Percentiles rank a stretch among this genome's conserved stretches.
Conservation (phyloP, 2,113 vertebrate species). For the Entomyzon cyanotis region DNA sequence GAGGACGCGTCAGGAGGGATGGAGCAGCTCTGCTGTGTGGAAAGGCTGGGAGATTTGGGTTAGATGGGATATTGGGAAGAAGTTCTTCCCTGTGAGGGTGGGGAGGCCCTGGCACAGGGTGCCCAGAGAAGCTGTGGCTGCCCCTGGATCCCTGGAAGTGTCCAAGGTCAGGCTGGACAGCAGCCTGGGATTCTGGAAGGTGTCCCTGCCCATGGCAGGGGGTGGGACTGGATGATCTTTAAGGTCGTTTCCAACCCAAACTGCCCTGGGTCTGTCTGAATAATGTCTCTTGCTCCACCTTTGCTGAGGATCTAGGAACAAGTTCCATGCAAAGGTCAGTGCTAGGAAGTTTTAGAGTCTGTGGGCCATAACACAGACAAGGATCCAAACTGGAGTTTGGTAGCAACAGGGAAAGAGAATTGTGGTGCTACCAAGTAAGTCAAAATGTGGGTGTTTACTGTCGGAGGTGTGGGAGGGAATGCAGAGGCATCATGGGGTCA, state of each 20-base stretch:
- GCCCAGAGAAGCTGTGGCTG: not conserved
- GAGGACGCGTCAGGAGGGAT: not conserved
- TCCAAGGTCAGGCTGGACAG: rapidly evolving
- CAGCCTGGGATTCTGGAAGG: rapidly evolving
- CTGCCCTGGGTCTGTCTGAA: not conserved
- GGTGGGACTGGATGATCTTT: not conserved
- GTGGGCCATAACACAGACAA: not conserved
- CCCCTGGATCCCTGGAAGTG: not conserved
- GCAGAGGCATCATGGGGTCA: not conserved
- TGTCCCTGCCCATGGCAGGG: not conserved
- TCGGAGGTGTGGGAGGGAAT: not conserved
- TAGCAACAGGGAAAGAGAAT: not conserved
- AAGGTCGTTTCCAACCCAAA: not conserved
- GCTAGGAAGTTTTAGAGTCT: not conserved
- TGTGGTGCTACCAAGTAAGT: not conserved
- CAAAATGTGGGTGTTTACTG: not conserved
- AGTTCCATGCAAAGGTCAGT: not conserved
- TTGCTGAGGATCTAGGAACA: not conserved
- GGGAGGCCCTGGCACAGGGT: not conserved
- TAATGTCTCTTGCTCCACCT: not conserved
- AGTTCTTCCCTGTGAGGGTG: not conserved
- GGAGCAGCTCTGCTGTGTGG: not conserved
- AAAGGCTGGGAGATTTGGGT: not conserved
- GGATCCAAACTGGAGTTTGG: not conserved
- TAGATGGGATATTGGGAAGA: not conserved